Conservation (phyloP, 2,113 vertebrate genomes). For the Amia ocellicauda region DNA sequence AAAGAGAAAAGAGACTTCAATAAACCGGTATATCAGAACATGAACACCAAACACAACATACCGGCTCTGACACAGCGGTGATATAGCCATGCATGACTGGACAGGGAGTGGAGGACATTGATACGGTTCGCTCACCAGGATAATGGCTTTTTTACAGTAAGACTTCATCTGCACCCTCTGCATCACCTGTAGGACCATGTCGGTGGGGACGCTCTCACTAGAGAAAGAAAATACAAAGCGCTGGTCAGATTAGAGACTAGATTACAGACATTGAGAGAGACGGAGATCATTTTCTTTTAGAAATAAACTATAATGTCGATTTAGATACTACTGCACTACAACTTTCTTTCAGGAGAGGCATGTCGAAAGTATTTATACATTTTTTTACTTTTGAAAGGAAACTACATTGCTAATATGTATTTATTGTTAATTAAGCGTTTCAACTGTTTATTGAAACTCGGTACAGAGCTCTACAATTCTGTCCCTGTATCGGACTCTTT, state of each 20-base stretch:
- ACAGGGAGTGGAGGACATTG: not conserved
- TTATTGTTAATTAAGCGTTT: no score
- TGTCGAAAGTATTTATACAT: no score
- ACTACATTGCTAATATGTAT: no score
- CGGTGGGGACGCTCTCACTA: constrained; percentile 61
- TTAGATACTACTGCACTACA: no score
- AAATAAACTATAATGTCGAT: no score
- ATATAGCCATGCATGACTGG: no score
- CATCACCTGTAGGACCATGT: constrained; percentile 68
- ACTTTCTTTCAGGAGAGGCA: no score
- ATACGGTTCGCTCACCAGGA: constrained; percentile 54
- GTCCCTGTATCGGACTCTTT: no score
- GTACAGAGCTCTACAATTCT: no score
- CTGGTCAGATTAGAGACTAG: no score
- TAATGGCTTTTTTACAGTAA: constrained; percentile 69
- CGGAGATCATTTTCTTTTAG: not conserved
- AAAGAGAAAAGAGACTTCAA: not conserved
- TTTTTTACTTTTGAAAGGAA: no score
- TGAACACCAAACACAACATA: not conserved
- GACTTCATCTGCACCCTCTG: constrained; percentile 70
- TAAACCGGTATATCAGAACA: not conserved
- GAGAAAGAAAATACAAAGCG: constrained; percentile 7
- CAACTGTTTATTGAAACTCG: no score
- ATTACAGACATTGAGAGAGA: not conserved
- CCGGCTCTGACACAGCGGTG: not conserved